These are phyloP conservation scores for Myathropa florea DNA, from an alignment of 2,888 invertebrate genomes.

Conservation along the genomic window DNA sequence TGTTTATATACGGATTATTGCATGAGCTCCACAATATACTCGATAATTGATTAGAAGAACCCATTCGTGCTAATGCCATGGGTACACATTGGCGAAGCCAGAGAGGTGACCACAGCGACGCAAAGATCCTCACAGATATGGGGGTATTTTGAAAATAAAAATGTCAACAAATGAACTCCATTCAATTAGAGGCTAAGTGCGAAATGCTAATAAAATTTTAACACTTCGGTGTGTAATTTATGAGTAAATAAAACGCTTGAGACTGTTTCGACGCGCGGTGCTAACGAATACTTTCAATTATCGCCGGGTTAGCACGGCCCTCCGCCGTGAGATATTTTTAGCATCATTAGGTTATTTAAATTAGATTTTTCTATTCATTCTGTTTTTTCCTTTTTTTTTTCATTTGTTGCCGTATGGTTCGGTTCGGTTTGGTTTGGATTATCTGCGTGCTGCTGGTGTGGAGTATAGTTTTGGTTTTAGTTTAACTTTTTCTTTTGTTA, in stretches of 20 bases:
- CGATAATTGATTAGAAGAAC: constrained; percentile 66
- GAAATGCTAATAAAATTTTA: constrained; percentile 71
- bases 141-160: neutral
- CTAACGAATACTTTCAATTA: constrained; percentile 60
- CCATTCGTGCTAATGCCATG: constrained; percentile 42
- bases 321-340: constrained; percentile 56
- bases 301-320: constrained; percentile 47
- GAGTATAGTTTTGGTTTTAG: neutral
- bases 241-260: constrained; percentile 61
- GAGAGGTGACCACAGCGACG: neutral
- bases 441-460: neutral
- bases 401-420: neutral
- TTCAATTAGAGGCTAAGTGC: constrained; percentile 69
- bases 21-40: constrained; percentile 42
- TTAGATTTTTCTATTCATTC: constrained; percentile 20
- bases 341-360: constrained; percentile 64
- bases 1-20: constrained; percentile 65
- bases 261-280: constrained; percentile 43
- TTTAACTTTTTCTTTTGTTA: neutral
- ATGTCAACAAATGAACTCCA: constrained; percentile 68
- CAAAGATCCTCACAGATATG: neutral
- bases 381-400: neutral
- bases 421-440: neutral
- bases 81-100: neutral
- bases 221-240: constrained; percentile 67